Base-by-base conservation (phyloP, 2,797 vertebrate species). In the Cercopithecus neglectus region DNA sequence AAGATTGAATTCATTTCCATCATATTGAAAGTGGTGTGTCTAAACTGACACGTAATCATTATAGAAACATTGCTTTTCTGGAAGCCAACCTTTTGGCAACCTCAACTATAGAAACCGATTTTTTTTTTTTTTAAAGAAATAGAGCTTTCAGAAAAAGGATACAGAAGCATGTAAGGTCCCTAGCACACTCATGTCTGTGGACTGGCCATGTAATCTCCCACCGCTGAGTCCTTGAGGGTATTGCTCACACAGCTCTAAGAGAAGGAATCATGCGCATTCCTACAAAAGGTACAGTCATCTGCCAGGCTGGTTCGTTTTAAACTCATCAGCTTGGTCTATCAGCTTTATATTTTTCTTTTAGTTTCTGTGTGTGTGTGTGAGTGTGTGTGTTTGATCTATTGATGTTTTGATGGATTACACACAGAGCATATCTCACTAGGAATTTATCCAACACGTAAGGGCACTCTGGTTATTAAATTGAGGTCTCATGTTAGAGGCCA, bases 391-490 rank as follows among this genome's bases (percentile, higher is more conserved):
- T 97, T 97, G 98, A 97, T 97, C 91, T 87, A 95, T 98, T 97
- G 97, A 95, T 96, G 84, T 97, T 97, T 96, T 96, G 92, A 98
- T 98, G 95, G 98, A 98, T 98, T 98, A 97, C 96, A 79, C 55
- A 95, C n/a, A 92, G 97, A 98, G 91, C 1, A 3, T 97, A 97
- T 98, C 98, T 98, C 85, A 74, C 98, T 91, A 97, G 98, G 94
- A 98, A 98, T 98, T 98, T 98, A 98, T 98, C 97, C 97, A 98
- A 70, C 88, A 95, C 97, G 98, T 98, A 97, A 98, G 97, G 97
- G 98, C 98, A 99, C 98, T 99, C 98, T 96, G 95, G 97, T 98
- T 99, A 99, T 99, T 99, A 99, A 98, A 98, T 98, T 98, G 98
- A 98, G 97, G 98, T 98, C 98, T 98, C 98, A 94, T 98, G 98